Evolutionary conservation across 2,797 vertebrate species (phyloP).

Genomic region (Phalloptychus januarius): DNA sequence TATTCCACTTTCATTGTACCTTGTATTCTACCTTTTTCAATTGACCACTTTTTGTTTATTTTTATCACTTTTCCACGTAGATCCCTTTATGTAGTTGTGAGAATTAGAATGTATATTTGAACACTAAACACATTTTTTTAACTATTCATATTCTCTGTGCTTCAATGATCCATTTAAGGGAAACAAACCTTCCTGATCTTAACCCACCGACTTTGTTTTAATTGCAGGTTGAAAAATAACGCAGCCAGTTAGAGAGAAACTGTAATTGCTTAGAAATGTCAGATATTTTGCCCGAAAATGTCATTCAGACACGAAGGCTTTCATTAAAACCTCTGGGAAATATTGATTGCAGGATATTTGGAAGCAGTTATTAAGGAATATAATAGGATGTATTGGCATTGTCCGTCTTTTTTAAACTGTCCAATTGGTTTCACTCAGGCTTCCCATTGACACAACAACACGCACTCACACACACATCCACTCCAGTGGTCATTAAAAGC

Average conservation of each 20-base stretch:
- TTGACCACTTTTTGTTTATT: neutral
- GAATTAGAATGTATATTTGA: neutral
- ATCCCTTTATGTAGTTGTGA: neutral
- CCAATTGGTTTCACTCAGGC: conserved; percentile 27
- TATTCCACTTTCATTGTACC: neutral
- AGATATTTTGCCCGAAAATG: conserved; percentile 21
- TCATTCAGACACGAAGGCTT: conserved; percentile 26
- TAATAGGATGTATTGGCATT: conserved; percentile 38
- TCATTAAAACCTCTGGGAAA: conserved; percentile 26
- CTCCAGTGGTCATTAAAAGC: conserved; percentile 71
- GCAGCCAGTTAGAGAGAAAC: conserved; percentile 11
- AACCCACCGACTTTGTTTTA: conserved; percentile 7
- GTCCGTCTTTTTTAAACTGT: conserved; percentile 2
- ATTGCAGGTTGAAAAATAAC: conserved; percentile 6
- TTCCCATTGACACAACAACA: conserved; percentile 20
- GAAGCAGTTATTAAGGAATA: conserved; percentile 38
- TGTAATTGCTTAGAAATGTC: conserved; percentile 34
- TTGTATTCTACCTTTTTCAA: too few species aligned
- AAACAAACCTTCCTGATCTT: conserved; percentile 3
- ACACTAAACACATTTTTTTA: neutral
- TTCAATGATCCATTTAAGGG: neutral
- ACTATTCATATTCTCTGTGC: neutral
- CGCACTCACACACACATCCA: conserved; percentile 26
- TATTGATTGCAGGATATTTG: conserved; percentile 38
- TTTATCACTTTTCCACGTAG: neutral